Percentiles rank a stretch among this genome's conserved stretches.
These are phyloP conservation scores for Catocala nupta DNA, from an alignment of 2,888 invertebrate genomes.

Conservation along the genomic window DNA sequence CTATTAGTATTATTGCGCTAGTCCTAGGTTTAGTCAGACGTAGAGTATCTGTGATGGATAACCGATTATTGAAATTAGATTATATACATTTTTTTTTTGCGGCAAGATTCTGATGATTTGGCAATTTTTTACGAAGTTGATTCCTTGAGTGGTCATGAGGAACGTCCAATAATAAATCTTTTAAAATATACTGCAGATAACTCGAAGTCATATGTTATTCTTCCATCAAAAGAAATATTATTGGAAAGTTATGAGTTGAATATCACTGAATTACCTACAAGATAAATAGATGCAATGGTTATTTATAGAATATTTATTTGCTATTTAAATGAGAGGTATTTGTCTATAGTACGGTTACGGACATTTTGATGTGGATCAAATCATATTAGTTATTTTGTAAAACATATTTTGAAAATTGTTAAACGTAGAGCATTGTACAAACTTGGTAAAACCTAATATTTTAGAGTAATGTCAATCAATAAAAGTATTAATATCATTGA, in stretches of 20 bases:
- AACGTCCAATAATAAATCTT: conserved; percentile 43
- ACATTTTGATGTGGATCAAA: not conserved
- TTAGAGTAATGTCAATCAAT: too few relatives aligned
- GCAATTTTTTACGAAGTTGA: conserved; percentile 51
- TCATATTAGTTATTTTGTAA: conserved; percentile 6
- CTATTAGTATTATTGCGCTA: conserved; percentile 40
- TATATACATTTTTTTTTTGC: conserved; percentile 39
- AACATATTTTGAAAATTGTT: not conserved
- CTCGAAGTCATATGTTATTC: conserved; percentile 44
- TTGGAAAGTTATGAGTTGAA: conserved; percentile 35
- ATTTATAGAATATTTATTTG: conserved; percentile 3
- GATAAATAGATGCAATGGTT: not conserved
- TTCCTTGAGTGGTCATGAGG: conserved; percentile 36
- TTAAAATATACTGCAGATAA: conserved; percentile 41
- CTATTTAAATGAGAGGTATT: not conserved
- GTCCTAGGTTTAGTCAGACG: conserved; percentile 37
- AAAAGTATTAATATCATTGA: too few relatives aligned
- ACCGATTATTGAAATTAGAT: conserved; percentile 21
- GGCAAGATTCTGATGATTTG: conserved; percentile 30
- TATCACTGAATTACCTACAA: not conserved
- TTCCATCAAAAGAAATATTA: conserved; percentile 39
- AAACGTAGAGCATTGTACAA: not conserved
- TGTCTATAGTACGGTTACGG: not conserved
- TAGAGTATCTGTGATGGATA: conserved; percentile 35
- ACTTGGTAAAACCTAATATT: too few relatives aligned